Evolutionary conservation across 2,888 invertebrate genomes (phyloP), one percentile per base, ranked within the genome.

Genomic region (Artemia sinica): DNA sequence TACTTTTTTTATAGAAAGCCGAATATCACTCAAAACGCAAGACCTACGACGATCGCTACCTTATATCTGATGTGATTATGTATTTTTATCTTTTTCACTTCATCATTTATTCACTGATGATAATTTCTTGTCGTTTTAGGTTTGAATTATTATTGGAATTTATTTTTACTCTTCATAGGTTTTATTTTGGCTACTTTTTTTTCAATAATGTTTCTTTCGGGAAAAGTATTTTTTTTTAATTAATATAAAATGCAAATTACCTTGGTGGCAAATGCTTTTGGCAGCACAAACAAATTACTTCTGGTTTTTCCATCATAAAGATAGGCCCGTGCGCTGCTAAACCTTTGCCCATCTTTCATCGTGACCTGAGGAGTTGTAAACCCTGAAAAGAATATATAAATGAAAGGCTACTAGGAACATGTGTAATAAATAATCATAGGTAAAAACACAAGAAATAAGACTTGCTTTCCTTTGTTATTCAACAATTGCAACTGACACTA

Each of bases 131-230:
- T 28, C 28, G 28, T 28, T 28, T 28, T 28, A 28, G 28, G 28
- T 28, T 28, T 28, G 28, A 28, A 28, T 28, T 28, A 28, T 28
- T 2, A 28, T 4, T 2, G 28, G 28, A 28, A 1, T 28, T 28
- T 28, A 28, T 28, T 28, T 28, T 28, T 28, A 28, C 1, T 28
- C 28, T 1, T 28, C 28, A 28, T 28, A 28, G 4, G 28, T 28
- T 1, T 28, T 28, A 28, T 28, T 28, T 28, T 28, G 28, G 4
- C 28, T 28, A 28, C 4, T 28, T 28, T 28, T 28, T 4, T 28
- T 28, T 28, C 73, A 65, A 70, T 68, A 3, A 72, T 72, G 13
- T 50, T 67, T 13, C 69, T 69, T 8, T 67, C 48, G 14, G 70
- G 69, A 50, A 67, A 41, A 14, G n/a, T n/a, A n/a, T n/a, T 18